phyloP scores from a whole-genome alignment of 2,797 vertebrate genomes.

The Acomys russatus region DNA sequence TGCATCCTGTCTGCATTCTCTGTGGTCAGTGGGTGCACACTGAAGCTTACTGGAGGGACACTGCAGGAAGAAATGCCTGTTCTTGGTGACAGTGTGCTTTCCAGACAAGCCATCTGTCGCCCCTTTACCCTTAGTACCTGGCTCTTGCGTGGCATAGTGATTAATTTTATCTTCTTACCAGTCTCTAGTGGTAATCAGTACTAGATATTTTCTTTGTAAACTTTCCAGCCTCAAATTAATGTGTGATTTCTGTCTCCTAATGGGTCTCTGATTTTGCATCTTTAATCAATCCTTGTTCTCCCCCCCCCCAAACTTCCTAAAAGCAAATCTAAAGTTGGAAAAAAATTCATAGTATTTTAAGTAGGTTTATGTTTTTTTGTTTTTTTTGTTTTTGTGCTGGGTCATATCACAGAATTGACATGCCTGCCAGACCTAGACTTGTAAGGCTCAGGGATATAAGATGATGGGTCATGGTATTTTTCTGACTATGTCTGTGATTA shows the following conservation, averaged over 20 bases:
- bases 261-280: constrained; percentile 42
- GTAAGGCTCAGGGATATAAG: not conserved
- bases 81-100: not conserved
- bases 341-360: not conserved
- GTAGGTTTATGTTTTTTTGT: not conserved
- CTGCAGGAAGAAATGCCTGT: not conserved
- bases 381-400: not conserved
- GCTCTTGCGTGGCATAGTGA: not conserved
- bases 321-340: not conserved
- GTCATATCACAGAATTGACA: not conserved
- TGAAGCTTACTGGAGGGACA: not conserved
- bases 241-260: constrained; percentile 54
- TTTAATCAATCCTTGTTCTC: not conserved
- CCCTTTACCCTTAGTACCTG: not conserved
- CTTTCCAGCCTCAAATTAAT: constrained; percentile 37
- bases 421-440: not conserved
- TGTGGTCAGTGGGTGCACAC: not conserved
- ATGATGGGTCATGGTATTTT: constrained; percentile 40
- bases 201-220: not conserved
- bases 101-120: not conserved
- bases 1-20: not conserved
- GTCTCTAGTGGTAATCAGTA: not conserved
- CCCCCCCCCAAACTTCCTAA: not conserved
- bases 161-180: not conserved
- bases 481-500: constrained; percentile 24